phyloP scores from a whole-genome alignment of 2,888 invertebrate species.

The Linyphia triangularis region DNA sequence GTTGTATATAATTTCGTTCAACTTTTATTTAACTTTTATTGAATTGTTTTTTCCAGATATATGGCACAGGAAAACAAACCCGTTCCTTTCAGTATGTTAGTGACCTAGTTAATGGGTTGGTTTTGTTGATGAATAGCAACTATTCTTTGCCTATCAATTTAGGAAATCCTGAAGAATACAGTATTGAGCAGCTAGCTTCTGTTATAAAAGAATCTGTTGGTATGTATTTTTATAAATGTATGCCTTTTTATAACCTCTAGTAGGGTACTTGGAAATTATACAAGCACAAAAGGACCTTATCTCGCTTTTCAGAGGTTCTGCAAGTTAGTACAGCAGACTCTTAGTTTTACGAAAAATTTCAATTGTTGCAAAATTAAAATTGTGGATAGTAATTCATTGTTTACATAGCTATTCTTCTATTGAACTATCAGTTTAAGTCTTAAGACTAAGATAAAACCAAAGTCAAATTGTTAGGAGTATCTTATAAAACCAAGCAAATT shows the following conservation, averaged over 20 bases:
- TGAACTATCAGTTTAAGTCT: too few relatives aligned
- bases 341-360: too few relatives aligned
- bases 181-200: slow-evolving; percentile 87
- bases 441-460: too few relatives aligned
- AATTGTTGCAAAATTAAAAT: too few relatives aligned
- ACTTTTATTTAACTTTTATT: background rate
- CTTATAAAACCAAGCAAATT: too few relatives aligned
- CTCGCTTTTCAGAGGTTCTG: background rate
- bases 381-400: too few relatives aligned
- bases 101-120: slow-evolving; percentile 96
- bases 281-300: background rate
- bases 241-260: background rate
- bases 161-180: slow-evolving; percentile 98
- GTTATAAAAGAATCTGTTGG: slow-evolving; percentile 82
- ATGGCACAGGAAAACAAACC: slow-evolving; percentile 84
- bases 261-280: background rate
- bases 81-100: slow-evolving; percentile 99
- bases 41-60: slow-evolving; percentile 80
- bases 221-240: slow-evolving; percentile 77
- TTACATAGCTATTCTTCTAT: too few relatives aligned
- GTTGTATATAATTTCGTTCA: too few relatives aligned
- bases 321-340: background rate
- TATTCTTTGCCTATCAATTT: slow-evolving; percentile 95
- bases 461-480: too few relatives aligned
- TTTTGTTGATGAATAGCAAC: slow-evolving; percentile 95